Conservation (phyloP, 2,797 vertebrate genomes). For the Mormyrus proboscirostris region DNA sequence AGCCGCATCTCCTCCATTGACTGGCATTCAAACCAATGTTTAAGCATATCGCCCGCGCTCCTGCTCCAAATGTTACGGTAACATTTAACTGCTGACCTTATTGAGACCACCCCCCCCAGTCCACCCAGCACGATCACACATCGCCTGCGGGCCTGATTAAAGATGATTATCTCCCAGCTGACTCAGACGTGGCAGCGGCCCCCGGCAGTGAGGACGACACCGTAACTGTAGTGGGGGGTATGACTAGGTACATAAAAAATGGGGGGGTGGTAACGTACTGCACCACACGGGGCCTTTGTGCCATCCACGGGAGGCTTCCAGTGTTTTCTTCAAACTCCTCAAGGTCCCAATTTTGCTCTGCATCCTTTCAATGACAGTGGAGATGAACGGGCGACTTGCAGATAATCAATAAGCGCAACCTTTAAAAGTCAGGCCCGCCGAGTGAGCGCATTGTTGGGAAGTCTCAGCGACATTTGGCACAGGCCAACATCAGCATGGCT, state of each 20-base stretch:
- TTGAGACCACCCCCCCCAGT: constrained; percentile 41
- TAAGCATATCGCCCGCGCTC: constrained; percentile 38
- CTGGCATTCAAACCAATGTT: constrained; percentile 45
- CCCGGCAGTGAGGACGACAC: constrained; percentile 25
- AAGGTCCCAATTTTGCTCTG: constrained; percentile 32
- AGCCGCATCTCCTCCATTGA: constrained; percentile 36
- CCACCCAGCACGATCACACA: constrained; percentile 48
- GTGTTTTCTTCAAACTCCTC: constrained; percentile 16
- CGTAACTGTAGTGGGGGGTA: not conserved
- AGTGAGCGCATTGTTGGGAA: not conserved
- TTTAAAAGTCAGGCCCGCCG: constrained; percentile 37
- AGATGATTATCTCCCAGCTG: constrained; percentile 50
- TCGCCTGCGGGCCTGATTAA: constrained; percentile 50
- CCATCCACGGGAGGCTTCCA: not conserved
- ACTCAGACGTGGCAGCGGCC: constrained; percentile 39
- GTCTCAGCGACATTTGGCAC: constrained; percentile 3
- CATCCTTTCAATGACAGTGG: constrained; percentile 38
- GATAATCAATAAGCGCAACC: constrained; percentile 46
- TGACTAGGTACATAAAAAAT: not conserved
- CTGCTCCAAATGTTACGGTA: constrained; percentile 44
- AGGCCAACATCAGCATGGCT: not conserved
- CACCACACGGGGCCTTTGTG: not conserved
- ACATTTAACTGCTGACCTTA: constrained; percentile 62
- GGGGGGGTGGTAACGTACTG: not conserved
- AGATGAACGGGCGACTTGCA: constrained; percentile 28